Evolutionary conservation across 2,888 invertebrate species (phyloP), one percentile per base, ranked within the genome.

Genomic region (Subacronicta megacephala): DNA sequence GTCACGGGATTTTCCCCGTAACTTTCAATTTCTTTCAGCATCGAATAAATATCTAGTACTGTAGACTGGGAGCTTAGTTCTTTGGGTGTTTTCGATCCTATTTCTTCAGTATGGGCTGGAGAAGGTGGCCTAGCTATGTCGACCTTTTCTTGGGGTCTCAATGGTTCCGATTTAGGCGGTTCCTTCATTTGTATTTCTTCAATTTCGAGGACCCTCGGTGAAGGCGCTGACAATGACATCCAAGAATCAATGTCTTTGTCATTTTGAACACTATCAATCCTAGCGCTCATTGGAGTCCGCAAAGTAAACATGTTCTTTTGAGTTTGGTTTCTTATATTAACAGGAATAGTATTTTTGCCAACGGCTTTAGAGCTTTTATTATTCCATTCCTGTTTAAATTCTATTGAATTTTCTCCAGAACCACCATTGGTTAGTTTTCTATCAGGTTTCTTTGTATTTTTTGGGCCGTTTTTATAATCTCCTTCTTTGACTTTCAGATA

Each of bases 181-280:
- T 75, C 68, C 44, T 73, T 70, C 9, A 43, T n/a, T 36, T 58
- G 43, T 42, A 80, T 55, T 52, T 80, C 76, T 44, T 83, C 84
- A 50, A 82, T 64, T 35, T 90, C 88, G 15, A 84, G 52, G 23
- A 82, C 42, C 66, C 89, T 84, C 3, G 94, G 93, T 7, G 92
- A 89, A 12, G 90, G 84, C n/a, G 86, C 87, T 3, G 92, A 85
- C 12, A 93, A 66, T 1, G 94, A 94, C 90, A 95, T 92, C 94
- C 94, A 95, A 0, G 94, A 94, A 65, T 93, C 94, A 26, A 94
- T 82, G 57, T 94, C 94, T 82, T 89, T 92, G 46, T 94, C 94
- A 41, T 90, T 89, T 56, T 93, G 87, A 2, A 93, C 90, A 31
- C 87, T 81, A 41, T 92, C 92, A 50, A 92, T 86, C 68, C 94